A percentile compares a stretch with the other conserved stretches of the same genome.
Evolutionary conservation across 2,113 vertebrate genomes (phyloP).

Genomic region (Mesembrinibis cayennensis): DNA sequence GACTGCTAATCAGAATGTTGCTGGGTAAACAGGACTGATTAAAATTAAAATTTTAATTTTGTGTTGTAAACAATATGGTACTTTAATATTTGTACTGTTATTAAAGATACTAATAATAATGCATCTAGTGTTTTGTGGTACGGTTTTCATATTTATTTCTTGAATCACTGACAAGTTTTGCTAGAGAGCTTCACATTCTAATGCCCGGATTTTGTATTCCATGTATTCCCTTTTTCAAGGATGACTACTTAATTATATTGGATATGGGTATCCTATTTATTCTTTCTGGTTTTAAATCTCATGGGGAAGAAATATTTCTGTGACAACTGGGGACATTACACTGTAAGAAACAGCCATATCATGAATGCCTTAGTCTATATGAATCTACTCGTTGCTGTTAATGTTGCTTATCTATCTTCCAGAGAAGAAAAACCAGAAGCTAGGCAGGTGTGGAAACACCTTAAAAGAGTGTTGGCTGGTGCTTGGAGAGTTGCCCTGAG

Average conservation of each 20-base stretch:
- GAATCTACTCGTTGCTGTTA: not conserved
- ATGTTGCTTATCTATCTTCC: not conserved
- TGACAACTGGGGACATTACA: not conserved
- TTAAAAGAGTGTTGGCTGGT: not conserved
- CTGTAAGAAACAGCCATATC: not conserved
- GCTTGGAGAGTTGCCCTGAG: not conserved
- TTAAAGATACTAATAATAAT: slow-evolving; percentile 20
- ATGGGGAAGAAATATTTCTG: not conserved
- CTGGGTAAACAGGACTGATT: slow-evolving; percentile 50
- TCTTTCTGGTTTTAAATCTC: not conserved
- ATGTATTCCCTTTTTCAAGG: slow-evolving; percentile 2
- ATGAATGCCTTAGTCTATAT: not conserved
- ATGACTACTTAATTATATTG: slow-evolving; percentile 26
- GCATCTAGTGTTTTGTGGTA: not conserved
- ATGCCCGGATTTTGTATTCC: slow-evolving; percentile 24
- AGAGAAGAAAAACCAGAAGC: not conserved
- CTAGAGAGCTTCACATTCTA: slow-evolving; percentile 16
- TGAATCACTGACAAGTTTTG: not conserved
- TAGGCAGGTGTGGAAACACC: not conserved
- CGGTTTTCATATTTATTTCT: not conserved
- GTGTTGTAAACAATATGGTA: slow-evolving; percentile 22
- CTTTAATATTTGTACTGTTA: slow-evolving; percentile 40
- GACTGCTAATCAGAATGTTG: slow-evolving; percentile 48
- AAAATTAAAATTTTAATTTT: slow-evolving; percentile 45
- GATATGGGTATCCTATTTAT: not conserved